These are phyloP conservation scores for Nesogale talazaci DNA, from an alignment of 2,113 vertebrate species.

Conservation along the genomic window DNA sequence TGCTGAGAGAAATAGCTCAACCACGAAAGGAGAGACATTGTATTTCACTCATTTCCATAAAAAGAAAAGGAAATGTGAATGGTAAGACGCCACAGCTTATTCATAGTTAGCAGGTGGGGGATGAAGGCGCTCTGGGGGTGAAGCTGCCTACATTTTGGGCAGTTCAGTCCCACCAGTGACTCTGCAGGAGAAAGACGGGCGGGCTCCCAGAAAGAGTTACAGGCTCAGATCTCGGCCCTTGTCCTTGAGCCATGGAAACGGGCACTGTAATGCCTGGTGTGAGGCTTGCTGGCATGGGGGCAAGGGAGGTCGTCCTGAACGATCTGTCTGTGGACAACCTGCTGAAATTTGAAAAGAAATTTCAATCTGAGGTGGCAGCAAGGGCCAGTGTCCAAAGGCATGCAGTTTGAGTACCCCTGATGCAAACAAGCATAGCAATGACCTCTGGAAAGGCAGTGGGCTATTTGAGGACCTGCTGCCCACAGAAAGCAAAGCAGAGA, in stretches of 20 bases:
- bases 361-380: conserved; percentile 87
- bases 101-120: too few species aligned
- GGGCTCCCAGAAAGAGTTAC: too few species aligned
- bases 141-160: too few species aligned
- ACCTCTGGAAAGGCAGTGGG: conserved; percentile 87
- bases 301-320: conserved; percentile 91
- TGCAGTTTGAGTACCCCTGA: conserved; percentile 95
- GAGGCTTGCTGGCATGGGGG: conserved; percentile 79
- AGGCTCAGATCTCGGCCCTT: not conserved
- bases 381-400: conserved; percentile 89
- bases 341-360: conserved; percentile 93
- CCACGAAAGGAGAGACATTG: too few species aligned
- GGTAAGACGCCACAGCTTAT: too few species aligned
- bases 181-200: too few species aligned
- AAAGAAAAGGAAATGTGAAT: too few species aligned
- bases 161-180: too few species aligned
- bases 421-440: conserved; percentile 89
- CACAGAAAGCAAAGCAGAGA: conserved; percentile 91
- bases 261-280: conserved; percentile 38
- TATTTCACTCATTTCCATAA: too few species aligned
- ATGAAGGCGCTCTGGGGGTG: too few species aligned
- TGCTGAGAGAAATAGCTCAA: too few species aligned
- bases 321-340: conserved; percentile 89
- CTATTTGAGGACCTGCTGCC: conserved; percentile 91
- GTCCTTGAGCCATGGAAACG: conserved; percentile 67